These are phyloP conservation scores for Hydrocynus forskahlii DNA, from an alignment of 2,797 vertebrate genomes.

Conservation along the genomic window DNA sequence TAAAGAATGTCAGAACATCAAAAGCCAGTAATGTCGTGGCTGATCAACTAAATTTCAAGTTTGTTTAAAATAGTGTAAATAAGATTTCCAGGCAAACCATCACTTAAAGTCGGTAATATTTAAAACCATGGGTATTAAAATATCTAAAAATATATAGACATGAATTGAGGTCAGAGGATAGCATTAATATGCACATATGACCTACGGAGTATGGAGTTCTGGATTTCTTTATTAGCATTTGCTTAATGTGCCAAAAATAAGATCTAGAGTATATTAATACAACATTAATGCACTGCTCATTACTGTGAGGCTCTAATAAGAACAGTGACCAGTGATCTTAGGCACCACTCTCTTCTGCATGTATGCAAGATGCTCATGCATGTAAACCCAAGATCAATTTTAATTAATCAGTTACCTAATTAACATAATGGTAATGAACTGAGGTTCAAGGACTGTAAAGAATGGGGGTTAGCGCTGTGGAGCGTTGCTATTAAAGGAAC, in stretches of 20 bases:
- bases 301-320: conserved; percentile 2
- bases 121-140: no score
- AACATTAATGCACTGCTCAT: conserved; percentile 10
- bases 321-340: conserved; percentile 15
- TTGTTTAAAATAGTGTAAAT: no score
- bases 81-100: background rate
- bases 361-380: background rate
- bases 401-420: background rate
- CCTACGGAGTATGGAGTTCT: background rate
- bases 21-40: background rate
- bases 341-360: background rate
- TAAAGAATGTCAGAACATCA: no score
- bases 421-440: background rate
- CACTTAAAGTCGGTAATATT: background rate
- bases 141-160: background rate
- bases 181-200: background rate
- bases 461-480: background rate
- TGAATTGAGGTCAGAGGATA: background rate
- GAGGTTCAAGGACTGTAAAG: background rate
- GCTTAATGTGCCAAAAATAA: background rate
- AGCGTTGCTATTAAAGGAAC: no score
- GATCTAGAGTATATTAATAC: background rate
- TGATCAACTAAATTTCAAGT: background rate
- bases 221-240: background rate
- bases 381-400: background rate